Evolutionary conservation across 2,113 vertebrate genomes (phyloP).

Genomic region (Pedetes capensis): DNA sequence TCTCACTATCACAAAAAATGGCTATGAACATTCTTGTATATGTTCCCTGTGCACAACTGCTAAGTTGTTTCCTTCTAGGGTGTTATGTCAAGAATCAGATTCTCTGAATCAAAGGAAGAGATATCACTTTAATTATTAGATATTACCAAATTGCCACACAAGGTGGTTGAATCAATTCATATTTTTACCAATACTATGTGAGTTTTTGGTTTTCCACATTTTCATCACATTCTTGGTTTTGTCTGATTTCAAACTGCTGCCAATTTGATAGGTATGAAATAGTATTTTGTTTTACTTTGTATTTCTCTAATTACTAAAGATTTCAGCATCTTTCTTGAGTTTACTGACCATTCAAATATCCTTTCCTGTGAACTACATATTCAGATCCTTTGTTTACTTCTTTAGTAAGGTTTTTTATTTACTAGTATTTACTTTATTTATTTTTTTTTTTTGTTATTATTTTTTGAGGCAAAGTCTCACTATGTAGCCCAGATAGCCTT

Average conservation of each 20-base stretch:
- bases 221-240: not conserved
- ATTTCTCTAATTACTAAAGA: not conserved
- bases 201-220: not conserved
- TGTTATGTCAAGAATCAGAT: not conserved
- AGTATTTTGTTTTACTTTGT: too few relatives aligned
- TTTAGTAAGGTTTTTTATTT: too few relatives aligned
- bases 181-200: not conserved
- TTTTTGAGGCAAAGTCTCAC: too few relatives aligned
- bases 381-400: not conserved
- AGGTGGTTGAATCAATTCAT: not conserved
- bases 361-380: not conserved
- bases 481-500: too few relatives aligned
- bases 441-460: too few relatives aligned
- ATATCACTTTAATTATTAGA: not conserved
- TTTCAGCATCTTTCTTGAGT: not conserved
- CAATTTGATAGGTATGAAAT: not conserved
- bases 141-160: too few relatives aligned
- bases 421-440: too few relatives aligned
- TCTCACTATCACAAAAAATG: not conserved
- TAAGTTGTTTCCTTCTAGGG: not conserved
- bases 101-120: not conserved
- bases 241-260: not conserved
- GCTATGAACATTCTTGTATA: not conserved
- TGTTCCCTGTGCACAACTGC: not conserved
- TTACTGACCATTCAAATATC: not conserved